Percentiles rank a stretch among this genome's conserved stretches.
Evolutionary conservation across 1,140 invertebrate species (phyloP).

Genomic region (Drosophila nannoptera): DNA sequence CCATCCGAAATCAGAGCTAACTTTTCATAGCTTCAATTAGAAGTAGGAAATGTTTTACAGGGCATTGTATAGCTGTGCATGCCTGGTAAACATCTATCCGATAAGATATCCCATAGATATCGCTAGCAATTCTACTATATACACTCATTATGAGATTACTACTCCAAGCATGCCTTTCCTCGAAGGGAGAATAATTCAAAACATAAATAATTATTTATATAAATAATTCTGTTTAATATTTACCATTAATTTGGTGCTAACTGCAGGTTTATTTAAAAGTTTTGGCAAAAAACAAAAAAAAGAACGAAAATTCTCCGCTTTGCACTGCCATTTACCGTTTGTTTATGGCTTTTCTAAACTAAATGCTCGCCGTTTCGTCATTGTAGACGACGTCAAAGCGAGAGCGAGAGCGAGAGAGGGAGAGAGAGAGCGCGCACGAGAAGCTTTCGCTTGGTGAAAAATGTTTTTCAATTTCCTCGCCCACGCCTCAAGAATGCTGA

Average conservation of each 20-base stretch:
- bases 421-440: not conserved
- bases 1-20: too few relatives aligned
- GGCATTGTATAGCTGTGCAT: too few relatives aligned
- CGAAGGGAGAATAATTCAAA: not conserved
- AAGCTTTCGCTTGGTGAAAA: conserved; percentile 68
- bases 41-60: too few relatives aligned
- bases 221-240: not conserved
- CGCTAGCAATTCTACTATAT: too few relatives aligned
- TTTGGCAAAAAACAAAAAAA: conserved; percentile 22
- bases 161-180: too few relatives aligned
- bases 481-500: conserved; percentile 51
- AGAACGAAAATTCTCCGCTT: conserved; percentile 26
- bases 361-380: conserved; percentile 65
- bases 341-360: conserved; percentile 67
- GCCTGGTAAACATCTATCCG: too few relatives aligned
- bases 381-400: conserved; percentile 72
- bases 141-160: too few relatives aligned
- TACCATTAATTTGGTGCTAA: not conserved
- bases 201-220: not conserved
- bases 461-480: conserved; percentile 67
- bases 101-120: too few relatives aligned
- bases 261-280: conserved; percentile 11
- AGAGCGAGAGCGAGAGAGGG: conserved; percentile 12
- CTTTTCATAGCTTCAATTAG: too few relatives aligned
- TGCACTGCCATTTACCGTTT: conserved; percentile 43